Evolutionary conservation across 2,888 invertebrate genomes (phyloP).

Genomic region (Cataglyphis albicans): DNA sequence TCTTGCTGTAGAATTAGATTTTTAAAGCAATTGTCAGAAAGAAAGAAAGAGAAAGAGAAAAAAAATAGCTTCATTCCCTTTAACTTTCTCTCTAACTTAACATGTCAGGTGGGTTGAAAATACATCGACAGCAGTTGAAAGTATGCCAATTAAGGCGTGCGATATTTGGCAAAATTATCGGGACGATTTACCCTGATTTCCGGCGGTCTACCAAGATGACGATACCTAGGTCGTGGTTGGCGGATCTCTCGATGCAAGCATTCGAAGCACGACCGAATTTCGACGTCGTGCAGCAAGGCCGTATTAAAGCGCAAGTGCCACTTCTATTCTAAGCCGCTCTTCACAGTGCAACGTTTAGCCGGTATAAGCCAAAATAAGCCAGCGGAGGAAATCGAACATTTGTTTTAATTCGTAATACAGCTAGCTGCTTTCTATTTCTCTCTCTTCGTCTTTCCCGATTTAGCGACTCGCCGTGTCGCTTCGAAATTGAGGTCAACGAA

Average conservation of each 20-base stretch:
- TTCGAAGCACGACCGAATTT: slow-evolving; percentile 47
- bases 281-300: slow-evolving; percentile 23
- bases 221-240: slow-evolving; percentile 43
- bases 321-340: slow-evolving; percentile 19
- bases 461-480: background rate
- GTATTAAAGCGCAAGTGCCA: slow-evolving; percentile 45
- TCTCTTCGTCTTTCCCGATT: slow-evolving; percentile 9
- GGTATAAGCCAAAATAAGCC: background rate
- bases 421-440: background rate
- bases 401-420: slow-evolving; percentile 18
- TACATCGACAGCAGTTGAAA: background rate
- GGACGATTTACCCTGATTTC: slow-evolving; percentile 47
- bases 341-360: background rate
- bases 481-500: slow-evolving; percentile 38
- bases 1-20: background rate
- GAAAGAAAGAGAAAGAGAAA: background rate
- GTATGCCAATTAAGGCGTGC: background rate
- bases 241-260: slow-evolving; percentile 22
- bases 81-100: background rate
- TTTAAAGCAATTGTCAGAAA: slow-evolving; percentile 6
- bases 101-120: slow-evolving; percentile 17
- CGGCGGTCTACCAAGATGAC: slow-evolving; percentile 48
- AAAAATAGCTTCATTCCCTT: background rate
- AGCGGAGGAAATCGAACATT: background rate
- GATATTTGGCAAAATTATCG: slow-evolving; percentile 38